phyloP scores from a whole-genome alignment of 30 jellyfish, hydroid and myxozoan species.

The Turritopsis dohrnii region DNA sequence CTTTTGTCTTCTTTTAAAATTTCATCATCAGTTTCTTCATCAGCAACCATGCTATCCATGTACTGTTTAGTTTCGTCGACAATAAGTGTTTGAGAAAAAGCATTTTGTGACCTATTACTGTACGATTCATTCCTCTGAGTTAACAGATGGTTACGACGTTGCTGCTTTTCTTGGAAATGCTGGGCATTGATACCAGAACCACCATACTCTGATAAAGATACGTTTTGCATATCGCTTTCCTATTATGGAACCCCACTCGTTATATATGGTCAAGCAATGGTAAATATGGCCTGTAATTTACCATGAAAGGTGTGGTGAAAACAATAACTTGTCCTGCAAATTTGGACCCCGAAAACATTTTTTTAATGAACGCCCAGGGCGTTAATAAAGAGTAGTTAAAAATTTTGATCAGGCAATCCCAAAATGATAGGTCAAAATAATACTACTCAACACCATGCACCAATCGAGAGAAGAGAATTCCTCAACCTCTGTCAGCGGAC shows the following conservation, averaged over 20 bases:
- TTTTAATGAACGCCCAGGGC: too few relatives aligned
- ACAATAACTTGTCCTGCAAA: slow-evolving; percentile 13
- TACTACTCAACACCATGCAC: too few relatives aligned
- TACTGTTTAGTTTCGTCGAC: slow-evolving; percentile 87
- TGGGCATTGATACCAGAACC: neutral
- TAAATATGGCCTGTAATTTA: slow-evolving; percentile 18
- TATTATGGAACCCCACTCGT: slow-evolving; percentile 17
- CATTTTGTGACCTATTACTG: neutral
- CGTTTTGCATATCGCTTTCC: slow-evolving; percentile 25
- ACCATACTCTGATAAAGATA: slow-evolving; percentile 1
- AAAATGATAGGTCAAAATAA: too few relatives aligned
- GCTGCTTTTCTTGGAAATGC: neutral
- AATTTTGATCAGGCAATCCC: too few relatives aligned
- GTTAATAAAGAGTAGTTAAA: too few relatives aligned
- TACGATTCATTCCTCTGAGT: slow-evolving; percentile 9
- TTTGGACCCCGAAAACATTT: neutral
- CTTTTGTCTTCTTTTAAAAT: slow-evolving; percentile 28
- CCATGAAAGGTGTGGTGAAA: slow-evolving; percentile 41
- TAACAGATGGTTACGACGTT: neutral
- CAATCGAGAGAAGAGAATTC: too few relatives aligned
- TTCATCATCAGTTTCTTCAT: slow-evolving; percentile 73
- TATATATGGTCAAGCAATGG: slow-evolving; percentile 24
- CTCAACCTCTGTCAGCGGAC: too few relatives aligned
- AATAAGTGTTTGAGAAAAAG: slow-evolving; percentile 50
- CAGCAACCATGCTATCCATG: slow-evolving; percentile 61